Conservation (phyloP, 2,797 vertebrate genomes). For the Meda fulgida region DNA sequence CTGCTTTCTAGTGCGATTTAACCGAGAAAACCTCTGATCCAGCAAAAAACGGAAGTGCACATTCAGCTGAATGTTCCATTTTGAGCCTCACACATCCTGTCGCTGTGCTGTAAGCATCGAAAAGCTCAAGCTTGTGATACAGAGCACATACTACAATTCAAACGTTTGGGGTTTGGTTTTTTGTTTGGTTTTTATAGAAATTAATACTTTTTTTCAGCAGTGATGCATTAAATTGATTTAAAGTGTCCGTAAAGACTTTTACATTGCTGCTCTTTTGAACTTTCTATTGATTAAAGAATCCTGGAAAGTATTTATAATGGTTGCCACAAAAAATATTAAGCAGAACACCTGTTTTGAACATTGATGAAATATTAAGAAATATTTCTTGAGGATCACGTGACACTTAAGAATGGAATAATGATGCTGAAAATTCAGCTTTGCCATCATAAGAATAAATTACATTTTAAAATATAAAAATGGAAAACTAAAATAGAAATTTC, state of each 20-base stretch:
- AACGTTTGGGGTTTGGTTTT: neutral
- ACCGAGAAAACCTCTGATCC: neutral
- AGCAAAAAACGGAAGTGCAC: neutral
- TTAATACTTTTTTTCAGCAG: neutral
- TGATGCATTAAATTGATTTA: neutral
- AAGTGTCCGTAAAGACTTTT: neutral
- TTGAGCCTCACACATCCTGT: conserved; percentile 26
- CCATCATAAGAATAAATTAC: too few species aligned
- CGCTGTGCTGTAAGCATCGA: conserved; percentile 1
- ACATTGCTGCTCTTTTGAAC: neutral
- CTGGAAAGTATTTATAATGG: fast-evolving
- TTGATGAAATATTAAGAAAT: neutral
- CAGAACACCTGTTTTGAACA: neutral
- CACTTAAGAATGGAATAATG: neutral
- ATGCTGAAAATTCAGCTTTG: neutral
- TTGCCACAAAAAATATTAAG: neutral
- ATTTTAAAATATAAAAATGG: neutral
- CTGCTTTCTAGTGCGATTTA: too few species aligned
- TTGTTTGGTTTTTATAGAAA: neutral
- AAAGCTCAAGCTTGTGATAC: neutral
- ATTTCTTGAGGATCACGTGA: neutral
- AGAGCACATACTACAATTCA: neutral
- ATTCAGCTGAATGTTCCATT: neutral
- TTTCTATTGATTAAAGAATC: neutral
- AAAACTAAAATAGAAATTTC: neutral